These are phyloP conservation scores for Glyphotaelius pellucidus DNA, from an alignment of 2,888 invertebrate species.

Conservation along the genomic window DNA sequence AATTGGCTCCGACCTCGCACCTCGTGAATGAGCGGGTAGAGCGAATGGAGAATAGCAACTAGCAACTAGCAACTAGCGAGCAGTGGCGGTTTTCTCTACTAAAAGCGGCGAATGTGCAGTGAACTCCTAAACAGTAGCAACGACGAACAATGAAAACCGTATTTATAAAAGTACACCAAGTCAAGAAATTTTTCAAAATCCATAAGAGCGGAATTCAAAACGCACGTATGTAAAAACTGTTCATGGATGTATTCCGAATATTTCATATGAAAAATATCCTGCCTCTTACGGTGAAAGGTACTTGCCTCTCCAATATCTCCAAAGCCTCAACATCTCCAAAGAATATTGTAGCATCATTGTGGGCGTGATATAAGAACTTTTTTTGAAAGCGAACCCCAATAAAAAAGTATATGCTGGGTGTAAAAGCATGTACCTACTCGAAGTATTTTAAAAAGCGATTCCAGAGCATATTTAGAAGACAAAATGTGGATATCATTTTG, in stretches of 20 bases:
- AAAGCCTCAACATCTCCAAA: no score
- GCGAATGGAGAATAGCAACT: background rate
- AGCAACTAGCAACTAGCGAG: background rate
- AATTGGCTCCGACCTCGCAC: background rate
- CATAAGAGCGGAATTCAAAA: background rate
- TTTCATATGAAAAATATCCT: no score
- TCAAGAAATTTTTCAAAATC: background rate
- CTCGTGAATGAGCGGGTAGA: background rate
- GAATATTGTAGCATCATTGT: background rate
- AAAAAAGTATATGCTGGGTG: no score
- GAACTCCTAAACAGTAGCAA: background rate
- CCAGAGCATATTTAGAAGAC: no score
- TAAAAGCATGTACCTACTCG: no score
- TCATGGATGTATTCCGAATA: no score
- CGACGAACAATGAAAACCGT: background rate
- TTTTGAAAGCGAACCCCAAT: background rate
- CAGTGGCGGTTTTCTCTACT: background rate
- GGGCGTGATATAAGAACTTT: background rate
- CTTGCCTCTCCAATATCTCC: background rate
- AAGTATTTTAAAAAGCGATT: no score
- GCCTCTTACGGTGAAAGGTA: background rate
- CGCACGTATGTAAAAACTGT: background rate
- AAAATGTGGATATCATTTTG: no score
- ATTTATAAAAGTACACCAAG: background rate
- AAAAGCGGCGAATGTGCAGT: background rate